Evolutionary conservation across 2,888 invertebrate species (phyloP).

Genomic region (Agonopterix alstromeriana): DNA sequence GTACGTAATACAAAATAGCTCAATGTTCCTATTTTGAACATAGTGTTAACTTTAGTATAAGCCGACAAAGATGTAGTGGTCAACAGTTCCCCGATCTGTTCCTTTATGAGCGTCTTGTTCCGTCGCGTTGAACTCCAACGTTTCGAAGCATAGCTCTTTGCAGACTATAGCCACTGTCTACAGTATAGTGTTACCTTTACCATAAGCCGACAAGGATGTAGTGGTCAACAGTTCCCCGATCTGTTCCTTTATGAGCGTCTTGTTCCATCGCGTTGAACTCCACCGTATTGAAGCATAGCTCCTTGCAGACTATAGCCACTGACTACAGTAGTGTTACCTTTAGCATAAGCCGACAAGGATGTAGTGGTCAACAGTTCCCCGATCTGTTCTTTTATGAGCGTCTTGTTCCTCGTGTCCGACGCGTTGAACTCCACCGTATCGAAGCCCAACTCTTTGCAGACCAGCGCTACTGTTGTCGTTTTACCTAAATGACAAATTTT

Average conservation of each 20-base stretch:
- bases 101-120: conserved; percentile 92
- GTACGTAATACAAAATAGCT: no score
- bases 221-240: conserved; percentile 88
- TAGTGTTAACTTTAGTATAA: conserved; percentile 78
- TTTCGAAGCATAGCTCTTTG: conserved; percentile 91
- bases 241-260: conserved; percentile 88
- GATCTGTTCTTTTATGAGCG: conserved; percentile 88
- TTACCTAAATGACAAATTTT: conserved; percentile 71
- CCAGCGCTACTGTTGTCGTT: conserved; percentile 92
- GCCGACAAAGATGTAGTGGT: conserved; percentile 85
- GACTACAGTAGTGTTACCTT: no score
- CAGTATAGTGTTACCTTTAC: conserved; percentile 67
- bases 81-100: conserved; percentile 88
- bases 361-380: conserved; percentile 87
- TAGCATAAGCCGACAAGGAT: conserved; percentile 83
- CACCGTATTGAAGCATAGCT: conserved; percentile 91
- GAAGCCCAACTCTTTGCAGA: conserved; percentile 92
- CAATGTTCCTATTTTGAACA: no score
- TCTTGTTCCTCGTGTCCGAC: conserved; percentile 96
- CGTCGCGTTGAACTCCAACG: conserved; percentile 97
- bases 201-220: conserved; percentile 83
- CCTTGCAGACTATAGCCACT: conserved; percentile 91
- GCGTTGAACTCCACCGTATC: conserved; percentile 97
- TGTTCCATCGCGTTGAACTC: conserved; percentile 99
- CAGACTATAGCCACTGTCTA: conserved; percentile 86